phyloP scores from a whole-genome alignment of 2,797 vertebrate species.

The Pseudochirops cupreus region DNA sequence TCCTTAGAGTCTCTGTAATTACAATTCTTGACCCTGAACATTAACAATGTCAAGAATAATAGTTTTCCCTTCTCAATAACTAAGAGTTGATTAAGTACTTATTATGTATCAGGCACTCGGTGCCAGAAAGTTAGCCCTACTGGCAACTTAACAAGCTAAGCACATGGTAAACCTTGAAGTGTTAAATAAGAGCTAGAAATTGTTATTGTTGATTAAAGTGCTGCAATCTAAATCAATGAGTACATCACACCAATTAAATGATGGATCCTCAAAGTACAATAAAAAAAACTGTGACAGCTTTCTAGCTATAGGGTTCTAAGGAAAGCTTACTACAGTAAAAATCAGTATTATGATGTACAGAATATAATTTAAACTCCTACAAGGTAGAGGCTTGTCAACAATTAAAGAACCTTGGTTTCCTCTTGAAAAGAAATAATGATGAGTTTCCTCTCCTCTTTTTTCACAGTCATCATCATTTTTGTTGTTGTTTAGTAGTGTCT shows the following conservation, averaged over 20 bases:
- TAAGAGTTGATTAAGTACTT: background rate
- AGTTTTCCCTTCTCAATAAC: background rate
- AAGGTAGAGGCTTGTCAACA: background rate
- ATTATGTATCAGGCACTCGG: background rate
- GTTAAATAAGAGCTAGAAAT: background rate
- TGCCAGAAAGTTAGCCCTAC: background rate
- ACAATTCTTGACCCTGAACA: background rate
- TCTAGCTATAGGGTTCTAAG: constrained; percentile 5
- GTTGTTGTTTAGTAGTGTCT: background rate
- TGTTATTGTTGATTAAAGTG: background rate
- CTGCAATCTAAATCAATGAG: background rate
- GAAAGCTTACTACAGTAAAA: constrained; percentile 30
- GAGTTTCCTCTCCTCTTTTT: background rate
- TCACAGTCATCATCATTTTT: background rate
- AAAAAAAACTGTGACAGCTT: constrained; percentile 1
- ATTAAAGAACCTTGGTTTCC: background rate
- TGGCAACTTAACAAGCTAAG: background rate
- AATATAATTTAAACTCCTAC: background rate
- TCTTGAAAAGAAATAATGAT: background rate
- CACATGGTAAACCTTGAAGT: background rate
- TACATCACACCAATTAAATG: background rate
- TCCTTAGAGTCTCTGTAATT: background rate
- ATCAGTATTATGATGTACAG: background rate
- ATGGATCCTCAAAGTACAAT: background rate
- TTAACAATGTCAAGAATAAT: background rate